Conservation (phyloP, 2,888 invertebrate species). For the Stegophylla sp. region DNA sequence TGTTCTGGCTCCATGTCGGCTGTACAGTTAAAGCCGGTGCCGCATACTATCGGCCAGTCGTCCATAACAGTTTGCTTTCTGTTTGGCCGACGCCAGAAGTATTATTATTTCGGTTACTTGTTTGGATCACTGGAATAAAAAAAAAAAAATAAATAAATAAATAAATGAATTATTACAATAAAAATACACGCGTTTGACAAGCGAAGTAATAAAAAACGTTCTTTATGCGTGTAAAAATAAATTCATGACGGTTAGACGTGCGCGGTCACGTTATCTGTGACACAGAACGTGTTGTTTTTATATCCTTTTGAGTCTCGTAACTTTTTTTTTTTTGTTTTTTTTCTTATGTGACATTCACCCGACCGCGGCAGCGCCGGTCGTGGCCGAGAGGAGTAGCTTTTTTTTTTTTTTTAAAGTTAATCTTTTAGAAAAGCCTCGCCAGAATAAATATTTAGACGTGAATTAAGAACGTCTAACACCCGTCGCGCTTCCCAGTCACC, state of each 20-base stretch:
- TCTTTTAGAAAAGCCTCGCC: constrained; percentile 15
- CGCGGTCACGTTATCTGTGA: not conserved
- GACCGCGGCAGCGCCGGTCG: not conserved
- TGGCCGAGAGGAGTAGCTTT: not conserved
- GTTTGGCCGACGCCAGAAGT: not conserved
- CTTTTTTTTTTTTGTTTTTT: constrained; percentile 20
- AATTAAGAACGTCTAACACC: constrained; percentile 16
- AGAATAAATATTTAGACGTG: constrained; percentile 41
- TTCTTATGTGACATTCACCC: not conserved
- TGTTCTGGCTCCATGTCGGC: constrained; percentile 47
- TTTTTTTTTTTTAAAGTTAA: constrained; percentile 49
- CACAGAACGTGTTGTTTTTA: constrained; percentile 6
- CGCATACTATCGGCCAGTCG: not conserved
- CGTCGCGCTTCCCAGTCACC: not conserved
- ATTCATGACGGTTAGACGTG: not conserved
- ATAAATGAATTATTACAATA: not conserved
- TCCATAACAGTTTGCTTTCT: not conserved
- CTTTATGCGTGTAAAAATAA: constrained; percentile 26
- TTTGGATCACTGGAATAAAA: not conserved
- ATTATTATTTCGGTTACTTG: not conserved
- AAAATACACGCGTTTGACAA: too few relatives aligned
- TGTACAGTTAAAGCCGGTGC: constrained; percentile 5
- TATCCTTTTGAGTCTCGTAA: constrained; percentile 9
- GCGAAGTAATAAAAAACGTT: not conserved
- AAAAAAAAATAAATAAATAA: not conserved